A percentile compares a stretch with the other conserved stretches of the same genome.
Conservation (phyloP, 2,888 invertebrate species). For the Rhamphomyia laevipes region DNA sequence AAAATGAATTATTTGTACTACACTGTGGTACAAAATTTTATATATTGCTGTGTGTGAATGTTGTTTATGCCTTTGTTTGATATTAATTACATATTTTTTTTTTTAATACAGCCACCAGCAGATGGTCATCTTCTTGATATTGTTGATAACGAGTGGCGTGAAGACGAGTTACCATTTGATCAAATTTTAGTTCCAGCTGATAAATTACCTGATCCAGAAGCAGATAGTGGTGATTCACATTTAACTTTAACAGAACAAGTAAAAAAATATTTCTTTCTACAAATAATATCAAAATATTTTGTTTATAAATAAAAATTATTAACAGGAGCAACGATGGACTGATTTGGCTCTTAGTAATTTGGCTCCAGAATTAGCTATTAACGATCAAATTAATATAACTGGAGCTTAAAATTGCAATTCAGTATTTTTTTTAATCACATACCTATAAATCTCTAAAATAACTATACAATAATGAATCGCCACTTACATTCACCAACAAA, state of each 20-base stretch:
- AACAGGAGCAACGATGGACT: constrained; percentile 53
- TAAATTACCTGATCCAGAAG: constrained; percentile 86
- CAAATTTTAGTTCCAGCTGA: constrained; percentile 74
- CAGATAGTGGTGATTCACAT: constrained; percentile 83
- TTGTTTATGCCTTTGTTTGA: no score
- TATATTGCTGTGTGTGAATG: no score
- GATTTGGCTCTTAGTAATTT: constrained; percentile 44
- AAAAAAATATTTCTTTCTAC: constrained; percentile 43
- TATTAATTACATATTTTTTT: no score
- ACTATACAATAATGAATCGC: constrained; percentile 39
- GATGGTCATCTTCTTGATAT: constrained; percentile 37
- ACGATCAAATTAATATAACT: constrained; percentile 33
- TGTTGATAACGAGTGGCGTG: constrained; percentile 73
- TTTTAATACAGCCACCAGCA: constrained; percentile 25
- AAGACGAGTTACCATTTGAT: constrained; percentile 70
- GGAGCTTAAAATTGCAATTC: constrained; percentile 24
- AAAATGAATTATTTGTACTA: no score
- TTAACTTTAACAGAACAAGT: constrained; percentile 82
- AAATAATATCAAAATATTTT: no score
- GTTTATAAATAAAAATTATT: constrained; percentile 5
- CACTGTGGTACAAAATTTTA: no score
- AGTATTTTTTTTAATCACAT: constrained; percentile 12
- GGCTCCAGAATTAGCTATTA: constrained; percentile 33
- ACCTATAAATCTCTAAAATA: constrained; percentile 3
- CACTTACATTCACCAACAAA: constrained; percentile 52